phyloP scores from a whole-genome alignment of 2,113 vertebrate species.

The Carlito syrichta region DNA sequence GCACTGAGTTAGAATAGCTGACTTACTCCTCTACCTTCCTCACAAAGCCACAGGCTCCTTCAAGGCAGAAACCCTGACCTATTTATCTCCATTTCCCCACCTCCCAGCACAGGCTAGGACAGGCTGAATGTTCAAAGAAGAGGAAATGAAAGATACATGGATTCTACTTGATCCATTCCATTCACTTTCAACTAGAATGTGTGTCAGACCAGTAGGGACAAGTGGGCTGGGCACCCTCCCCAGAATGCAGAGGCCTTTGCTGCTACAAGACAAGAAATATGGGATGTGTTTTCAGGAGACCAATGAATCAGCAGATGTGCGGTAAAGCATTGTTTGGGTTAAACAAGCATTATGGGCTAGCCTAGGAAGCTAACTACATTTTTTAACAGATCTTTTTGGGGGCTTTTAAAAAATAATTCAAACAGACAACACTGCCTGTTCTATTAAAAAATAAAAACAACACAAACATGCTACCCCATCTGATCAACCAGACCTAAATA shows the following conservation, averaged over 20 bases:
- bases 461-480: neutral
- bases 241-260: neutral
- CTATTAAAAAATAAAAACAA: neutral
- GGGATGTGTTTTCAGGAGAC: neutral
- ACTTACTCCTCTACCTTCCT: neutral
- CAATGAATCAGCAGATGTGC: neutral
- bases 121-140: neutral
- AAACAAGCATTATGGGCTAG: neutral
- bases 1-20: neutral
- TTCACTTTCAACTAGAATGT: neutral
- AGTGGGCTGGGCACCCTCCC: neutral
- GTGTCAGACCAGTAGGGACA: neutral
- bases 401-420: neutral
- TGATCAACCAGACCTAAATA: neutral
- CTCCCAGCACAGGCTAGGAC: neutral
- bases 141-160: neutral
- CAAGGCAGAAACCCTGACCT: neutral
- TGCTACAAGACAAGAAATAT: neutral
- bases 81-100: neutral
- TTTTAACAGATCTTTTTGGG: neutral
- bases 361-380: neutral
- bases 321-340: fast-evolving
- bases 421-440: neutral
- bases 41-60: neutral
- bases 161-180: neutral